Conservation (phyloP, 2,797 vertebrate genomes). For the Benthosema pterotum region DNA sequence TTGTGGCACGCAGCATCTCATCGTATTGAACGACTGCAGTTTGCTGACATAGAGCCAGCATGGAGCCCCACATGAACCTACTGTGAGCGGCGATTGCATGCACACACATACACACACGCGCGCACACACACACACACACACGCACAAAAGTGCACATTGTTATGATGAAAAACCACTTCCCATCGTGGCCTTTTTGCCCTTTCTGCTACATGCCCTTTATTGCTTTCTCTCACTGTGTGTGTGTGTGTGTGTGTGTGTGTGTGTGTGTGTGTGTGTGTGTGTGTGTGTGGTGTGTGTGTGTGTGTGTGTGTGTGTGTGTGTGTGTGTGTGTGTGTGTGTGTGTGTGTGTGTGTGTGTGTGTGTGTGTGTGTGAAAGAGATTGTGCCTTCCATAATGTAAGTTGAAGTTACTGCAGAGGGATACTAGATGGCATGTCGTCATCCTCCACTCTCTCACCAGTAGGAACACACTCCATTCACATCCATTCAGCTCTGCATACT, state of each 20-base stretch:
- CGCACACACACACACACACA: background rate
- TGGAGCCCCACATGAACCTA: background rate
- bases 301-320: slow-evolving; percentile 2
- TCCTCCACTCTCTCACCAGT: no score
- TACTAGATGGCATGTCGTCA: no score
- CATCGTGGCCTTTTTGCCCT: no score
- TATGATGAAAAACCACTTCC: no score
- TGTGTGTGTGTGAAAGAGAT: no score
- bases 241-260: background rate
- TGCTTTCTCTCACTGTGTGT: background rate
- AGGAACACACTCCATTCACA: no score
- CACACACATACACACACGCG: background rate
- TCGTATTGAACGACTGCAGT: no score
- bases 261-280: slow-evolving; percentile 10
- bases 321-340: slow-evolving; percentile 8
- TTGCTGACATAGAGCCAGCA: background rate
- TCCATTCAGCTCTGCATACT: no score
- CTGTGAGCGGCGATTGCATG: no score
- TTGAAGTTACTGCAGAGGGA: no score
- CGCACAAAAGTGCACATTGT: background rate
- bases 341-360: background rate
- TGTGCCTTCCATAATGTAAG: background rate
- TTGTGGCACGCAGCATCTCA: no score
- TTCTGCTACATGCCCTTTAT: no score
- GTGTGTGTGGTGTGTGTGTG: slow-evolving; percentile 1